Conservation (phyloP, 2,888 invertebrate species). For the Tetramorium bicarinatum region DNA sequence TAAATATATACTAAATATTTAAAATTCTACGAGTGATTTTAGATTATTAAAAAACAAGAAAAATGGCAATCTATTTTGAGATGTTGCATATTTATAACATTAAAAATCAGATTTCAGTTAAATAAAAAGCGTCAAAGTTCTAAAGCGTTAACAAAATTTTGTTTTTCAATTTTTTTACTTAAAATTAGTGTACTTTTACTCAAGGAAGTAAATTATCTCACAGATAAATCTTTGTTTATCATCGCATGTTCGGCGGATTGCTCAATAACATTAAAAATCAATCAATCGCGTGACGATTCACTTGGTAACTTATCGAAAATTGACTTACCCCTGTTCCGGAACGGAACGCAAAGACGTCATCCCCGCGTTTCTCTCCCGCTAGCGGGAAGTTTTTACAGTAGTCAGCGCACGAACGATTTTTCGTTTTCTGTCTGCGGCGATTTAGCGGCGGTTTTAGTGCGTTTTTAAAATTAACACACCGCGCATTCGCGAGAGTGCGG, state of each 20-base stretch:
- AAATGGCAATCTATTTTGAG: background rate
- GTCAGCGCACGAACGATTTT: constrained; percentile 40
- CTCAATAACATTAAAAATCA: constrained; percentile 11
- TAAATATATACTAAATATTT: background rate
- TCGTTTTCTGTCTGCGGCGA: constrained; percentile 67
- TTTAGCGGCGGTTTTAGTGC: constrained; percentile 67
- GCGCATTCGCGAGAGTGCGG: background rate
- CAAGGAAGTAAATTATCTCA: background rate
- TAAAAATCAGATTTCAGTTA: background rate
- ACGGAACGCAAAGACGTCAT: background rate
- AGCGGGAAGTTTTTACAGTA: constrained; percentile 40
- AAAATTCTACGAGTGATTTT: background rate
- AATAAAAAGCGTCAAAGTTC: background rate
- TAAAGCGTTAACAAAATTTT: background rate
- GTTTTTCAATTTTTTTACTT: background rate
- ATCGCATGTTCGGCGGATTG: background rate
- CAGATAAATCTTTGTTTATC: background rate
- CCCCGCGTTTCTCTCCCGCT: background rate
- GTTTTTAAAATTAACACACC: constrained; percentile 72
- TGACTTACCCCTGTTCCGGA: constrained; percentile 2
- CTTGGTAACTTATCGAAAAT: background rate
- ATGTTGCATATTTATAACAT: background rate
- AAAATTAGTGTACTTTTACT: background rate
- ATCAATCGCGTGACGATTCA: constrained; percentile 21
- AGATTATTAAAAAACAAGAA: background rate